Evolutionary conservation across 2,797 vertebrate species (phyloP).

Genomic region (Rhabdophis nuchalis): DNA sequence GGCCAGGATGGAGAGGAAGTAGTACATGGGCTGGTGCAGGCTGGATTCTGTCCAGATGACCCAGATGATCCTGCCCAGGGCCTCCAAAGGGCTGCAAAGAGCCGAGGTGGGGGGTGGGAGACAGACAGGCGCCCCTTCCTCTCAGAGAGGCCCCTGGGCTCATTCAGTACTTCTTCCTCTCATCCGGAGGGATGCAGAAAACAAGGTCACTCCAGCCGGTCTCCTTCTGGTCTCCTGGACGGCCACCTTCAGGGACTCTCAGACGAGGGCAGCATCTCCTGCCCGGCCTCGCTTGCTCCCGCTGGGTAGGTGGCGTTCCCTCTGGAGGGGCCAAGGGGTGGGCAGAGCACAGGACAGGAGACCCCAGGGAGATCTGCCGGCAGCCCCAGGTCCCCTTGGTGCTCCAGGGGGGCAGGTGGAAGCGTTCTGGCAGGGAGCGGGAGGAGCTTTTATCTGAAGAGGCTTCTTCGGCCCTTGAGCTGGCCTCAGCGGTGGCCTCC

Average conservation of each 20-base stretch:
- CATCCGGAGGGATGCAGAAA: background rate
- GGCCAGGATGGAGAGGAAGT: slow-evolving; percentile 40
- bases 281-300: background rate
- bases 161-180: background rate
- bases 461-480: background rate
- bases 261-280: background rate
- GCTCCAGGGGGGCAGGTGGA: background rate
- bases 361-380: background rate
- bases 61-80: background rate
- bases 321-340: background rate
- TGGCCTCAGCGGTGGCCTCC: background rate
- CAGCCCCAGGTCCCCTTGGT: too few species aligned
- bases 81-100: background rate
- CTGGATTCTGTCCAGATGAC: slow-evolving; percentile 38
- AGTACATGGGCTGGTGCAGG: slow-evolving; percentile 53
- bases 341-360: background rate
- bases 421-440: background rate
- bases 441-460: background rate
- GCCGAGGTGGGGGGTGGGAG: background rate
- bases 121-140: background rate
- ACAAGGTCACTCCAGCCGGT: background rate
- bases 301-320: background rate
- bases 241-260: background rate
- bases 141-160: background rate
- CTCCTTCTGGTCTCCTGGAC: background rate